Percentiles rank a stretch among this genome's conserved stretches.
phyloP scores from a whole-genome alignment of 2,113 vertebrate species.

The Macaca nemestrina region DNA sequence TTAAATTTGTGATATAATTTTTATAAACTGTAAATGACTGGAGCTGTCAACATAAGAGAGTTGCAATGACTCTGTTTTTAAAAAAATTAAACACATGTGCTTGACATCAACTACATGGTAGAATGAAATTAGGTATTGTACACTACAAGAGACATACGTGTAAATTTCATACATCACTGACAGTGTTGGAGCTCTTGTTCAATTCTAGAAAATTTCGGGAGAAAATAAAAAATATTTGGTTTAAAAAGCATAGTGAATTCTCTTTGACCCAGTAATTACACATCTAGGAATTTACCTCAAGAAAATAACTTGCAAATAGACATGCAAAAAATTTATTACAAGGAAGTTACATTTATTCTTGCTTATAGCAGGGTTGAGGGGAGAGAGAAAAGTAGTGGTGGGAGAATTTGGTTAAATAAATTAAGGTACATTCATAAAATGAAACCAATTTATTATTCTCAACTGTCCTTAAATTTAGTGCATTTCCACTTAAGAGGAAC shows the following conservation, averaged over 20 bases:
- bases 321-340: background rate
- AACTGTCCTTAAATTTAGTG: background rate
- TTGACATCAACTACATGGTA: background rate
- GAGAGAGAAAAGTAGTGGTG: background rate
- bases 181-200: background rate
- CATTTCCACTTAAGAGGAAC: background rate
- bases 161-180: background rate
- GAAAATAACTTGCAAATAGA: background rate
- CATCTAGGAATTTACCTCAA: slow-evolving; percentile 15
- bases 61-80: background rate
- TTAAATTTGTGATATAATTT: slow-evolving; percentile 43
- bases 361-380: background rate
- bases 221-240: background rate
- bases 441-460: background rate
- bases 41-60: background rate
- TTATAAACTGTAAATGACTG: slow-evolving; percentile 25
- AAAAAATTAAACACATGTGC: background rate
- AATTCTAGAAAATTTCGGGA: slow-evolving; percentile 11
- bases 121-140: background rate
- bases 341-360: background rate
- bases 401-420: background rate
- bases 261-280: background rate
- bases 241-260: background rate
- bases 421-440: background rate
- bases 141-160: background rate